Evolutionary conservation across 2,888 invertebrate species (phyloP).

Genomic region (Eupithecia dodoneata): DNA sequence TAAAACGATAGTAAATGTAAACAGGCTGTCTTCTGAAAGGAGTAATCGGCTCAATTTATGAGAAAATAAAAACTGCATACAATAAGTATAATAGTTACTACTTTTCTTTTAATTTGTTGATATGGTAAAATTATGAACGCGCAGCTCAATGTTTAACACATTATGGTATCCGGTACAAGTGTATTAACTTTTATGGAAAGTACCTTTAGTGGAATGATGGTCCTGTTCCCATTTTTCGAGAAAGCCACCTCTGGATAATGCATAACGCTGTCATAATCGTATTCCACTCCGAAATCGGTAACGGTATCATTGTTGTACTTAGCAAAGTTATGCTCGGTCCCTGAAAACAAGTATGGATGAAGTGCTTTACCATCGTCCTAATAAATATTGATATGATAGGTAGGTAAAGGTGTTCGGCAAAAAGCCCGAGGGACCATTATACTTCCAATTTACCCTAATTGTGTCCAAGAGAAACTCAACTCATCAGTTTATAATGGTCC

Average conservation of each 20-base stretch:
- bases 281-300: constrained; percentile 86
- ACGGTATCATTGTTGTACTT: constrained; percentile 87
- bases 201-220: constrained; percentile 85
- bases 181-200: constrained; percentile 3
- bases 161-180: background rate
- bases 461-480: background rate
- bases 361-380: background rate
- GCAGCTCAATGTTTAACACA: background rate
- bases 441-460: background rate
- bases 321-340: constrained; percentile 85
- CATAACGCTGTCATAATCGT: constrained; percentile 90
- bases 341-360: constrained; percentile 52
- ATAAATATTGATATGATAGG: background rate
- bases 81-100: too few species aligned
- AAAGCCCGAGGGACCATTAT: background rate
- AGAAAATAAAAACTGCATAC: too few species aligned
- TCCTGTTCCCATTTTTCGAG: constrained; percentile 86
- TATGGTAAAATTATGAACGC: too few species aligned
- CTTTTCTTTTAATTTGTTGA: too few species aligned
- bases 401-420: background rate
- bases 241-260: constrained; percentile 88
- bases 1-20: too few species aligned
- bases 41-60: too few species aligned
- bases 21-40: too few species aligned
- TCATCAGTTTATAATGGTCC: too few species aligned